Conservation (phyloP, 2,797 vertebrate species). For the Melanotaenia pygmaea region DNA sequence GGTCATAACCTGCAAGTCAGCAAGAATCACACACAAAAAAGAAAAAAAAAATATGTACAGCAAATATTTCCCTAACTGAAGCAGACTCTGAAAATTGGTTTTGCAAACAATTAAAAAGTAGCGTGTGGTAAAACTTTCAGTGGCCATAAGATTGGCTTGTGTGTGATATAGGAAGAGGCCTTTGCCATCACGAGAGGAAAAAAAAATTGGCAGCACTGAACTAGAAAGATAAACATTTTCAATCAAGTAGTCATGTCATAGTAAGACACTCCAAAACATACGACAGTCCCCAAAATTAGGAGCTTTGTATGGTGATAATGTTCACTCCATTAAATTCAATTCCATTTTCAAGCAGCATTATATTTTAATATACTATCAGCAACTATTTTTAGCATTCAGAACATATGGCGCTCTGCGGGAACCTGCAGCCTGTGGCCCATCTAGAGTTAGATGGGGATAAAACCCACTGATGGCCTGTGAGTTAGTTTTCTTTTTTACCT, state of each 20-base stretch:
- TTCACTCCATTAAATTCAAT: too few species aligned
- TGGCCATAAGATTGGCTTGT: background rate
- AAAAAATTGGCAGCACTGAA: background rate
- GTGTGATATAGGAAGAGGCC: conserved; percentile 24
- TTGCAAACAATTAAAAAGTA: conserved; percentile 25
- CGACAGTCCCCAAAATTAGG: too few species aligned
- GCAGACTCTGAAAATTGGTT: background rate
- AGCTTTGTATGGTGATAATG: too few species aligned
- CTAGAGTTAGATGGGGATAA: too few species aligned
- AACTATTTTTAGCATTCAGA: too few species aligned
- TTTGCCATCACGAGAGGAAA: conserved; percentile 23
- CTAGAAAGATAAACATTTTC: background rate
- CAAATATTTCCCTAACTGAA: background rate
- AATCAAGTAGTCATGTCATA: background rate
- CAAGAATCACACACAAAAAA: background rate
- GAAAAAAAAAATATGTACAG: background rate
- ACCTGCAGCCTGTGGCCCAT: too few species aligned
- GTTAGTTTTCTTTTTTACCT: too few species aligned
- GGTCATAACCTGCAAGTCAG: background rate
- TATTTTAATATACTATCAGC: too few species aligned
- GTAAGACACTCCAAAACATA: background rate
- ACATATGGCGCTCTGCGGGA: too few species aligned
- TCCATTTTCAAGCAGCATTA: too few species aligned
- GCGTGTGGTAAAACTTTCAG: conserved; percentile 18
- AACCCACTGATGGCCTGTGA: too few species aligned